These are phyloP conservation scores for Drosophila trichaetosa DNA, from an alignment of 2,888 invertebrate species.

Conservation along the genomic window DNA sequence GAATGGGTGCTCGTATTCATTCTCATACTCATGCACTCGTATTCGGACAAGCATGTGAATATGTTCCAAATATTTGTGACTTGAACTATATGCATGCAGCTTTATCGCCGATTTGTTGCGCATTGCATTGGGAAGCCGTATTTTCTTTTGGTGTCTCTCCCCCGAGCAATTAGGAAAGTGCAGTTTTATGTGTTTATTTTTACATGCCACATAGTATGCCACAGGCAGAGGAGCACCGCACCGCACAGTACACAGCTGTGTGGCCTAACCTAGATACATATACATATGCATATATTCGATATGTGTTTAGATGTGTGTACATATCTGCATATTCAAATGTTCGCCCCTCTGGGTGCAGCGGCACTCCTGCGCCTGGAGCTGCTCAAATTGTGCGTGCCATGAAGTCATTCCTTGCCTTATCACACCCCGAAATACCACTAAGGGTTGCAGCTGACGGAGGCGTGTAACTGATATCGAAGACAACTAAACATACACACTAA, in stretches of 20 bases:
- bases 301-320: slow-evolving; percentile 19
- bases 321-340: slow-evolving; percentile 44
- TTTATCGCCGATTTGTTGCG: slow-evolving; percentile 64
- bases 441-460: slow-evolving; percentile 66
- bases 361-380: slow-evolving; percentile 53
- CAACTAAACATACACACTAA: slow-evolving; percentile 19
- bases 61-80: slow-evolving; percentile 47
- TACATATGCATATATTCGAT: slow-evolving; percentile 19
- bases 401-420: slow-evolving; percentile 72
- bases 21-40: neutral
- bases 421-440: slow-evolving; percentile 60
- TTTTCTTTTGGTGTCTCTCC: slow-evolving; percentile 27
- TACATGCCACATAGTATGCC: slow-evolving; percentile 54
- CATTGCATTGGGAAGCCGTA: slow-evolving; percentile 34
- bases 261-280: slow-evolving; percentile 74
- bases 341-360: slow-evolving; percentile 52
- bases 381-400: slow-evolving; percentile 82
- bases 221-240: slow-evolving; percentile 19
- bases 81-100: slow-evolving; percentile 48
- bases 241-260: slow-evolving; percentile 59
- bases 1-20: neutral
- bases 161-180: slow-evolving; percentile 78
- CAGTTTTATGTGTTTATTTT: slow-evolving; percentile 80
- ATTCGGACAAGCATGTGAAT: slow-evolving; percentile 13
- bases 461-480: slow-evolving; percentile 55